phyloP scores from a whole-genome alignment of 2,113 vertebrate species.

The Bolborhynchus lineola region DNA sequence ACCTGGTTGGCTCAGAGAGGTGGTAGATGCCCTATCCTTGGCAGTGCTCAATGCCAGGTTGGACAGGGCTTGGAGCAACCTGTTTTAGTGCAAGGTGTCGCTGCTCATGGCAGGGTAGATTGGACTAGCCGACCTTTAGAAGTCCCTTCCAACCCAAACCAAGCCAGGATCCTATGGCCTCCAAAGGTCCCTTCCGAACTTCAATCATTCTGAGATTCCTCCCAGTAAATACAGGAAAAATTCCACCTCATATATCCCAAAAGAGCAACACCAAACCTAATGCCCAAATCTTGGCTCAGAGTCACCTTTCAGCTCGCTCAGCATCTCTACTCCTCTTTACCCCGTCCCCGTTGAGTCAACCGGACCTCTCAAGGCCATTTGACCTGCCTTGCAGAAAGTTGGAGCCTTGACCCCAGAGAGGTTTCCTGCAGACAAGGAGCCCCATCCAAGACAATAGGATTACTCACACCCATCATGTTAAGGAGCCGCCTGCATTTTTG shows the following conservation, averaged over 20 bases:
- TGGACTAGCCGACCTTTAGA: background rate
- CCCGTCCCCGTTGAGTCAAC: background rate
- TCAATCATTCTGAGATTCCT: background rate
- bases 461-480: background rate
- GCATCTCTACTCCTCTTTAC: background rate
- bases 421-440: slow-evolving; percentile 2
- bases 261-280: background rate
- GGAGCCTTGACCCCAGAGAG: background rate
- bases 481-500: slow-evolving; percentile 11
- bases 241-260: background rate
- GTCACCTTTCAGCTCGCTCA: background rate
- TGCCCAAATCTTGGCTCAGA: background rate
- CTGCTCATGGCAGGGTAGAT: fast-evolving
- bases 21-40: background rate
- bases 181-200: background rate
- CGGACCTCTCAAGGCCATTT: background rate
- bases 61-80: background rate
- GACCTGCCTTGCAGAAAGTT: background rate
- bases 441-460: background rate
- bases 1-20: background rate
- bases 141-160: background rate
- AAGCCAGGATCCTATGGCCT: background rate
- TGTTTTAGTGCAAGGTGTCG: background rate
- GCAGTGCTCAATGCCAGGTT: fast-evolving
- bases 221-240: background rate